These are phyloP conservation scores for Bembecia ichneumoniformis DNA, from an alignment of 2,888 invertebrate species.

Conservation along the genomic window DNA sequence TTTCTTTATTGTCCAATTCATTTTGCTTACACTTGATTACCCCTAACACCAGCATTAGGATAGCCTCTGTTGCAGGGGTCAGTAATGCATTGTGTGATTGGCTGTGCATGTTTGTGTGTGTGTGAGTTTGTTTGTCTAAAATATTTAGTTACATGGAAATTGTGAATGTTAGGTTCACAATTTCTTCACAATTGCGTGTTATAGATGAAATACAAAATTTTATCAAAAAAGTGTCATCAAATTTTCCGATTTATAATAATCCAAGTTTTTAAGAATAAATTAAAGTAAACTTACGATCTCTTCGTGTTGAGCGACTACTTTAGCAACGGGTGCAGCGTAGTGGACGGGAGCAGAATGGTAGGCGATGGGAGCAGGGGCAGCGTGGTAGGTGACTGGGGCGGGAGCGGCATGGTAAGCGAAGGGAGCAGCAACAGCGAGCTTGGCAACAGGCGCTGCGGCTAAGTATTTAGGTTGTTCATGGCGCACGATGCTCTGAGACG, in stretches of 20 bases:
- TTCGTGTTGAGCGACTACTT: conserved; percentile 9
- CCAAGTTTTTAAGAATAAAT: neutral
- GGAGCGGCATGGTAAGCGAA: conserved; percentile 17
- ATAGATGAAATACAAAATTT: neutral
- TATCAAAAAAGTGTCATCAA: neutral
- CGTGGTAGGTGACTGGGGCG: conserved; percentile 23
- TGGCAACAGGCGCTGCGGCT: conserved; percentile 15
- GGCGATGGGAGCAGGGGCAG: conserved; percentile 18
- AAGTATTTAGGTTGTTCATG: conserved; percentile 31
- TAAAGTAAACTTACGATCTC: conserved; percentile 5
- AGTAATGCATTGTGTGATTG: no score
- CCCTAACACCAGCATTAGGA: no score
- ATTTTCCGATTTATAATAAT: no score
- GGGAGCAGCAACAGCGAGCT: conserved; percentile 12
- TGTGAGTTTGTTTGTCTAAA: no score
- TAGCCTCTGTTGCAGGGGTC: no score
- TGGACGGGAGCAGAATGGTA: conserved; percentile 20
- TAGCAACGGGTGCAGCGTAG: conserved; percentile 22
- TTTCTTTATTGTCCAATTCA: no score
- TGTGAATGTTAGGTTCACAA: no score
- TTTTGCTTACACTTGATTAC: no score
- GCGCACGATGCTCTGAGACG: conserved; percentile 47
- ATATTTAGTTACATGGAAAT: no score
- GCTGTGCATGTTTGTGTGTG: no score
- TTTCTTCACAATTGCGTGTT: no score